phyloP scores from a whole-genome alignment of 2,888 invertebrate species.

The Carpatolechia fugitivella region DNA sequence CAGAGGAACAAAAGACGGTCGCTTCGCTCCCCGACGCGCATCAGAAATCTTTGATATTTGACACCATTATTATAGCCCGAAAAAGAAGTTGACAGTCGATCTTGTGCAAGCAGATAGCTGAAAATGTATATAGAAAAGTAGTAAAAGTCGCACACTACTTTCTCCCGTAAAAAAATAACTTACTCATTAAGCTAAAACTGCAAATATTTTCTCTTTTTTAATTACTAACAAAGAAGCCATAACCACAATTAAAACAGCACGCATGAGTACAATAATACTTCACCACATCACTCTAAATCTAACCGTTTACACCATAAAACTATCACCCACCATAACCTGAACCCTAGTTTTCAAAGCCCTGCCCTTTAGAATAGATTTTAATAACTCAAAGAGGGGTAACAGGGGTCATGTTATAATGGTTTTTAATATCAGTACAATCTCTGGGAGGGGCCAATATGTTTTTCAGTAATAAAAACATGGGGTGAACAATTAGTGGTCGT shows the following conservation, averaged over 20 bases:
- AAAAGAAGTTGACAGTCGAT: too few relatives aligned
- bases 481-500: conserved; percentile 40
- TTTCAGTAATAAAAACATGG: conserved; percentile 36
- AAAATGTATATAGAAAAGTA: too few relatives aligned
- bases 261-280: neutral
- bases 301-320: conserved; percentile 2
- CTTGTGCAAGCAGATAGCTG: too few relatives aligned
- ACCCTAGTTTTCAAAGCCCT: neutral
- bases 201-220: too few relatives aligned
- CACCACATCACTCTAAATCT: neutral
- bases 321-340: neutral
- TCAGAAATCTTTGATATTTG: too few relatives aligned
- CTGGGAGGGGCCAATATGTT: conserved; percentile 28
- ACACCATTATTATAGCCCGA: too few relatives aligned
- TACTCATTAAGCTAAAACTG: too few relatives aligned
- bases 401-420: conserved; percentile 25
- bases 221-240: neutral
- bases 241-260: neutral
- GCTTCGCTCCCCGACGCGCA: too few relatives aligned
- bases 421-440: conserved; percentile 26
- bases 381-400: neutral
- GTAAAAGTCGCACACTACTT: too few relatives aligned
- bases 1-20: too few relatives aligned
- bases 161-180: too few relatives aligned
- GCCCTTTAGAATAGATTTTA: neutral